Evolutionary conservation across 2,797 vertebrate genomes (phyloP).

Genomic region (Coluber constrictor): DNA sequence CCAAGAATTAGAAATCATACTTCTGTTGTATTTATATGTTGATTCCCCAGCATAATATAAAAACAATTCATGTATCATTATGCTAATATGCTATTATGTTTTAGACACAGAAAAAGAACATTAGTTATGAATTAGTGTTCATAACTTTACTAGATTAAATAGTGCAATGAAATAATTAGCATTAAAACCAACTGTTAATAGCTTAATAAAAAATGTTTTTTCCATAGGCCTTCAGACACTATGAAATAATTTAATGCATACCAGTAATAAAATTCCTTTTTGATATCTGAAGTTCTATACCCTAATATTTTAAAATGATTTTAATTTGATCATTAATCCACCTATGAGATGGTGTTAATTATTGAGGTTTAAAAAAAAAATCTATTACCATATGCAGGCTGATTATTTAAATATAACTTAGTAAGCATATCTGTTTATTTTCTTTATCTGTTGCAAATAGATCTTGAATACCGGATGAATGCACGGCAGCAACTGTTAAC

Average conservation of each 20-base stretch:
- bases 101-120: neutral
- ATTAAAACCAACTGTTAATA: neutral
- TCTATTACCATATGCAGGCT: neutral
- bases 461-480: constrained; percentile 94
- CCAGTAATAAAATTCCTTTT: neutral
- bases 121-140: neutral
- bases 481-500: constrained; percentile 94
- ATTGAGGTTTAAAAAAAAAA: neutral
- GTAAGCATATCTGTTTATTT: constrained; percentile 11
- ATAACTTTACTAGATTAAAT: neutral
- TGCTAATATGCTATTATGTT: neutral
- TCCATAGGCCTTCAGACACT: neutral
- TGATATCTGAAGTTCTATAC: neutral
- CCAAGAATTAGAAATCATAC: neutral
- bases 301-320: neutral
- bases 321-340: neutral
- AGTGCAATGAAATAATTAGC: neutral
- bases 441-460: constrained; percentile 65
- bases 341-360: neutral
- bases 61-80: neutral
- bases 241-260: neutral
- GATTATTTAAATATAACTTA: neutral
- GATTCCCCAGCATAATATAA: neutral
- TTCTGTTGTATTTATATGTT: neutral
- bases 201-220: neutral